These are phyloP conservation scores for Okapia johnstoni DNA, from an alignment of 2,113 vertebrate species.

Conservation along the genomic window DNA sequence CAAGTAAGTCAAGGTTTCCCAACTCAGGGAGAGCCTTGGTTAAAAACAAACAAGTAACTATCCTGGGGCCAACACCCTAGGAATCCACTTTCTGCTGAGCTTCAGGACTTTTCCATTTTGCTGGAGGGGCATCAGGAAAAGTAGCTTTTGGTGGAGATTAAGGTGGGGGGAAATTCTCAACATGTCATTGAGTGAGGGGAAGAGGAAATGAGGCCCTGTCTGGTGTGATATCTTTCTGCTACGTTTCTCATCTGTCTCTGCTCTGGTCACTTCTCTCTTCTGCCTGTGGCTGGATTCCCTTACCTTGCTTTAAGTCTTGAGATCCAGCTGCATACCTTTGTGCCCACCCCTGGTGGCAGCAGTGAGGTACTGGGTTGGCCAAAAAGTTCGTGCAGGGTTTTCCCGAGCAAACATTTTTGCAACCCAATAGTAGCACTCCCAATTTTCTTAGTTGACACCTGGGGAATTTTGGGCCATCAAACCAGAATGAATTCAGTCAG, in stretches of 20 bases:
- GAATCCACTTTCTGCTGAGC: neutral
- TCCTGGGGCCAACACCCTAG: neutral
- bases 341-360: neutral
- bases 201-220: neutral
- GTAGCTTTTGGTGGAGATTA: neutral
- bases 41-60: neutral
- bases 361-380: neutral
- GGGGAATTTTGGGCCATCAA: neutral
- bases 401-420: neutral
- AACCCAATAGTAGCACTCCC: neutral
- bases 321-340: neutral
- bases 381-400: neutral
- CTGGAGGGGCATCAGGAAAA: neutral
- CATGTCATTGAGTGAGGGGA: neutral
- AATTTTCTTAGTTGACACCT: neutral
- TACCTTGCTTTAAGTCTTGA: neutral
- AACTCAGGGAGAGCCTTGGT: neutral
- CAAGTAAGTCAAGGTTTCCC: neutral
- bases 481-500: neutral
- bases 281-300: neutral
- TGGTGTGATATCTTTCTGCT: neutral
- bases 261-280: neutral
- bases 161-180: neutral
- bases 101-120: neutral
- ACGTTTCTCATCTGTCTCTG: neutral